These are phyloP conservation scores for Trichoplusia ni DNA, from an alignment of 1,140 invertebrate genomes.

Conservation along the genomic window DNA sequence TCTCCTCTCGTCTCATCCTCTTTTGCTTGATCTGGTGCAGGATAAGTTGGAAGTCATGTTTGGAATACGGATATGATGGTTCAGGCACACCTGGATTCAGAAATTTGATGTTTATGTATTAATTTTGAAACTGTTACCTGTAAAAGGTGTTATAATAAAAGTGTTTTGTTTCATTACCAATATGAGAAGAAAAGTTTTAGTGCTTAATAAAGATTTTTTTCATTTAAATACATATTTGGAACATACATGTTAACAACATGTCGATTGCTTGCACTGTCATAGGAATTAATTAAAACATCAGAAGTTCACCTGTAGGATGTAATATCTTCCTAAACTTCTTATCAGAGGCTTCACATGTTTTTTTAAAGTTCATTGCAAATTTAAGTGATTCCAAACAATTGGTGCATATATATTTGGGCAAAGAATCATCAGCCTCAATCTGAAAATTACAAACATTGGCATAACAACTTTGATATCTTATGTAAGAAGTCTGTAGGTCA, in stretches of 20 bases:
- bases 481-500: too few species aligned
- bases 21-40: conserved; percentile 72
- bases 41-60: conserved; percentile 75
- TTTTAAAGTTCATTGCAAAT: conserved; percentile 60
- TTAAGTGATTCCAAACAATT: conserved; percentile 63
- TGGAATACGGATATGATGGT: conserved; percentile 76
- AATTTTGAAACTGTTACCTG: too few species aligned
- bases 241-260: too few species aligned
- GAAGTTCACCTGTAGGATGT: conserved; percentile 66
- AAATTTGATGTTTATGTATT: too few species aligned
- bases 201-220: too few species aligned
- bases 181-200: too few species aligned
- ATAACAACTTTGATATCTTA: too few species aligned
- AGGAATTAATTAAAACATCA: too few species aligned
- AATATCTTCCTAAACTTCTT: conserved; percentile 70
- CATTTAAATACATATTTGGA: too few species aligned
- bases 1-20: conserved; percentile 58
- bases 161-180: too few species aligned
- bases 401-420: conserved; percentile 70
- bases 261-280: too few species aligned
- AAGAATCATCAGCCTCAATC: conserved; percentile 64
- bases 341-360: conserved; percentile 63
- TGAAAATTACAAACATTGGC: conserved; percentile 37
- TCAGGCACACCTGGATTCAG: conserved; percentile 56
- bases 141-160: too few species aligned